Conservation (phyloP, 2,113 vertebrate genomes). For the Merops nubicus region DNA sequence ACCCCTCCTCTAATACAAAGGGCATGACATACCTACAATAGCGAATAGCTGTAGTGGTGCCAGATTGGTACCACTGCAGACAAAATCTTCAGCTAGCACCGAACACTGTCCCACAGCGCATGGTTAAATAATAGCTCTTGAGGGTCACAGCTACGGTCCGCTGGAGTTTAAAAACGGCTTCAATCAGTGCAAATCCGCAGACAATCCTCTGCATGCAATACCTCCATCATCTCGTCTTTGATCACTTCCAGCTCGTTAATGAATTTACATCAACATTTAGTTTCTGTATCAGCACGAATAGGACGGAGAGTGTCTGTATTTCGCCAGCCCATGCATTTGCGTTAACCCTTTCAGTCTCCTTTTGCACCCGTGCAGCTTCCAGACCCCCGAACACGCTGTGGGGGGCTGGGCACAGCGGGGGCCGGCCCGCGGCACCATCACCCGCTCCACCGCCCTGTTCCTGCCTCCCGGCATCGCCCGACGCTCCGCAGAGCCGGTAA, state of each 20-base stretch:
- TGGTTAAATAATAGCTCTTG: neutral
- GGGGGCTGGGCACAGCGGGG: neutral
- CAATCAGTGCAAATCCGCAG: neutral
- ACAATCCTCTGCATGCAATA: neutral
- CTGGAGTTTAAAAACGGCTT: neutral
- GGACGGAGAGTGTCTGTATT: neutral
- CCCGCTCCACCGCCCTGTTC: accelerated
- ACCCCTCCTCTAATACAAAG: too few species aligned
- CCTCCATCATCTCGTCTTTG: neutral
- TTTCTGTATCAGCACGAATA: neutral
- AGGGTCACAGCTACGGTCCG: neutral
- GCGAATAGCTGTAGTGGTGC: neutral
- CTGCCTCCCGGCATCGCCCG: accelerated
- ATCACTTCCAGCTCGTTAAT: neutral
- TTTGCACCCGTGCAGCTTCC: neutral
- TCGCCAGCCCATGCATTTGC: neutral
- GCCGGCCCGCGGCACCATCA: neutral
- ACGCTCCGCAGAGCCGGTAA: neutral
- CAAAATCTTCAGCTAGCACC: neutral
- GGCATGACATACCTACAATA: neutral
- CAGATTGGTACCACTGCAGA: neutral
- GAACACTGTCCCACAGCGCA: neutral
- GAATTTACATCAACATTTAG: neutral
- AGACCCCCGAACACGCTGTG: neutral
- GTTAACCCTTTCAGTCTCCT: neutral